Conservation (phyloP, 2,797 vertebrate genomes). For the Manis crassicaudata region DNA sequence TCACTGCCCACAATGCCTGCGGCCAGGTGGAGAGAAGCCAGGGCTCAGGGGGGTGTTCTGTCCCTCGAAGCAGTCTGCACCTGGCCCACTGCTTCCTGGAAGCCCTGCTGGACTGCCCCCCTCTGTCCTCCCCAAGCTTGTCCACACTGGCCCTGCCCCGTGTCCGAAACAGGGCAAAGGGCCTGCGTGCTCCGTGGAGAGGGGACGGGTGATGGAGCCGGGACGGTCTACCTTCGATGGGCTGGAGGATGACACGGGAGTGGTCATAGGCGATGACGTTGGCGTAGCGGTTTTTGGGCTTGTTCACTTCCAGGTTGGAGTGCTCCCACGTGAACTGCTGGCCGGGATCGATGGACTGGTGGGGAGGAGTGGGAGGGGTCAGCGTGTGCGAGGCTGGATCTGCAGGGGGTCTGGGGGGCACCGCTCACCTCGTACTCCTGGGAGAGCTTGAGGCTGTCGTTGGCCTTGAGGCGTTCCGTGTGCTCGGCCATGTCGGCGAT, state of each 20-base stretch:
- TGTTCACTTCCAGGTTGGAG: conserved; percentile 99
- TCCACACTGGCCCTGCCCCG: neutral
- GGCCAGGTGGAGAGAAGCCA: neutral
- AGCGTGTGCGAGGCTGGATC: accelerated
- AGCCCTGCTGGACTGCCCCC: neutral
- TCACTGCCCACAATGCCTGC: conserved; percentile 96
- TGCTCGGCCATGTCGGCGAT: conserved; percentile 96
- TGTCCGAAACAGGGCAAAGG: accelerated
- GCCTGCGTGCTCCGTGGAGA: accelerated
- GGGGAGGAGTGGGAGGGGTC: accelerated
- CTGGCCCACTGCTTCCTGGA: neutral
- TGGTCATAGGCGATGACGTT: conserved; percentile 99
- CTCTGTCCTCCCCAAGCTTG: neutral
- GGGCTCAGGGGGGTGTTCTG: neutral
- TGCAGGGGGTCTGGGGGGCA: accelerated
- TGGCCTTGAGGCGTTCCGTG: conserved; percentile 97
- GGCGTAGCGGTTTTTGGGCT: conserved; percentile 98
- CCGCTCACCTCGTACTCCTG: conserved; percentile 93
- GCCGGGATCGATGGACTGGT: conserved; percentile 97
- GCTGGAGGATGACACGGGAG: conserved; percentile 96
- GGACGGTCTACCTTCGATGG: conserved; percentile 91
- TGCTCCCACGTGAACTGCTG: conserved; percentile 99
- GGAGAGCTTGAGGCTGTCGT: conserved; percentile 98
- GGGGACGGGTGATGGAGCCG: accelerated
- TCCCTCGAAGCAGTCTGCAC: neutral